Evolutionary conservation across 2,113 vertebrate genomes (phyloP).

Genomic region (Hemiscyllium ocellatum): DNA sequence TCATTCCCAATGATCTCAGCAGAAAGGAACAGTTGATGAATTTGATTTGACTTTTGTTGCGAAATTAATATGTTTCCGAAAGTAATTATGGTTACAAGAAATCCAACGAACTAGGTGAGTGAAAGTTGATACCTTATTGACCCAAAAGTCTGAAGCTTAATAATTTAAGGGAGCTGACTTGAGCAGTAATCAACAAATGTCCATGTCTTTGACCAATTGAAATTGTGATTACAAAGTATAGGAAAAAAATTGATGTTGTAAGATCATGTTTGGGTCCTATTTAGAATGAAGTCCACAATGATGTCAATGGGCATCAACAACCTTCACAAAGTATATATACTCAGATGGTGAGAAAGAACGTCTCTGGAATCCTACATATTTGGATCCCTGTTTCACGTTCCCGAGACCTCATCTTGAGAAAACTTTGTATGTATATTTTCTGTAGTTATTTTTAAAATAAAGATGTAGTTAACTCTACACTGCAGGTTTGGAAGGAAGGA

Average conservation of each 20-base stretch:
- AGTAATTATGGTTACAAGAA: neutral
- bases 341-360: too few species aligned
- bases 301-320: too few species aligned
- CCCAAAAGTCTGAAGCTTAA: neutral
- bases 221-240: neutral
- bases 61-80: neutral
- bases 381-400: too few species aligned
- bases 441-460: too few species aligned
- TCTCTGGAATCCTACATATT: too few species aligned
- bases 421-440: too few species aligned
- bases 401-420: too few species aligned
- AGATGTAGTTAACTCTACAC: too few species aligned
- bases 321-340: too few species aligned
- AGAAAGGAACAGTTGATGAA: neutral
- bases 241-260: neutral
- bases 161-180: neutral
- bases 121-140: neutral
- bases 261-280: too few species aligned
- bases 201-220: neutral
- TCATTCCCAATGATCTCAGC: neutral
- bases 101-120: neutral
- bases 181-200: neutral
- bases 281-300: too few species aligned
- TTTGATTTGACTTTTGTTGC: neutral
- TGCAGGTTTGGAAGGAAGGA: neutral